Conservation (phyloP, 2,113 vertebrate genomes). For the Microcebus griseorufus region DNA sequence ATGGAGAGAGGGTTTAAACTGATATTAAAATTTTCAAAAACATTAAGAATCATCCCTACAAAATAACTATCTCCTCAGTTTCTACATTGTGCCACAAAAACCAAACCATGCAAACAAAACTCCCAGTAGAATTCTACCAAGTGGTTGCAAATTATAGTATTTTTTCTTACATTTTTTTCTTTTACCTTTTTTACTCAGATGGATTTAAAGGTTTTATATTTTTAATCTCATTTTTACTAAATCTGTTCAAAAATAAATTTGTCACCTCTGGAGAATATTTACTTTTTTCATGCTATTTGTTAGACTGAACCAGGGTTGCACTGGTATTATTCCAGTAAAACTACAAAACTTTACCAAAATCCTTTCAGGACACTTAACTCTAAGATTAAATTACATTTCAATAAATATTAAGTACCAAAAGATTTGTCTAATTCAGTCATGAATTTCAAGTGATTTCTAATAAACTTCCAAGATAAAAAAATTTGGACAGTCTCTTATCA, state of each 20-base stretch:
- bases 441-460: slow-evolving; percentile 5
- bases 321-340: background rate
- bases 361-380: background rate
- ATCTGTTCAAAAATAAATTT: background rate
- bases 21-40: slow-evolving; percentile 67
- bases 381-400: background rate
- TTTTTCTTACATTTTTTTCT: background rate
- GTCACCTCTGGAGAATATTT: background rate
- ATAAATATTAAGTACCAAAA: background rate
- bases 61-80: slow-evolving; percentile 64
- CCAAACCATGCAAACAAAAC: slow-evolving; percentile 54
- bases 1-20: slow-evolving; percentile 60
- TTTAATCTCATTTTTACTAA: background rate
- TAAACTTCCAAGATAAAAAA: background rate
- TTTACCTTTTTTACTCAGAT: background rate
- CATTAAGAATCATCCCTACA: slow-evolving; percentile 61
- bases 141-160: slow-evolving; percentile 54
- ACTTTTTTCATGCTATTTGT: background rate
- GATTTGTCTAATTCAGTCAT: background rate
- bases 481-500: background rate
- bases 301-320: background rate
- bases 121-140: background rate
- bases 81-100: slow-evolving; percentile 62
- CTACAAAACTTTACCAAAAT: background rate
- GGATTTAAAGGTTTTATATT: background rate